Percentiles rank a stretch among this genome's conserved stretches.
These are phyloP conservation scores for Thalassarche chlororhynchos DNA, from an alignment of 2,113 vertebrate genomes.

Conservation along the genomic window DNA sequence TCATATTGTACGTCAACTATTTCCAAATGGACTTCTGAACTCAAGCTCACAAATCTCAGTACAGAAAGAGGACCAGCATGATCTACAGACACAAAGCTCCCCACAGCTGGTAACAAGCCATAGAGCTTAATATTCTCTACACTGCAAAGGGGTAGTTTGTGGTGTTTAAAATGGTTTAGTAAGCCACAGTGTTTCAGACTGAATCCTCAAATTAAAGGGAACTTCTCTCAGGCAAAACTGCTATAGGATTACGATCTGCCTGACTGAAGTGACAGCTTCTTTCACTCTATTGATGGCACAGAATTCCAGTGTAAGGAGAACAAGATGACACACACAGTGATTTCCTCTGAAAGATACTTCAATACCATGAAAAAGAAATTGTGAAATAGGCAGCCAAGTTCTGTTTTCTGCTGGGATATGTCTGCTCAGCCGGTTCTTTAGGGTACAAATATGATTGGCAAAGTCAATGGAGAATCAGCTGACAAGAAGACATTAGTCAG, in stretches of 20 bases:
- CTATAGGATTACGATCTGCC: background rate
- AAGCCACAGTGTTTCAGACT: background rate
- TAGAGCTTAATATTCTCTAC: background rate
- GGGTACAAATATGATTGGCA: background rate
- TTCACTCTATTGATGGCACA: background rate
- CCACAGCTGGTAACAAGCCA: background rate
- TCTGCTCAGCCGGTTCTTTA: background rate
- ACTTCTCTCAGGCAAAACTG: background rate
- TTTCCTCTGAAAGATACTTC: background rate
- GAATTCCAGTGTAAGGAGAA: background rate
- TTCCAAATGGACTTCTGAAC: background rate
- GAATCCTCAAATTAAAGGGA: background rate
- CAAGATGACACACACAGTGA: background rate
- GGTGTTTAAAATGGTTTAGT: background rate
- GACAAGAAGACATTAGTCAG: slow-evolving; percentile 28
- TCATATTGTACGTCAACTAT: background rate
- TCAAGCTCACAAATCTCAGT: background rate
- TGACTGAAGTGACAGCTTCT: background rate
- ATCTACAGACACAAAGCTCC: background rate
- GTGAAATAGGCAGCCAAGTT: background rate
- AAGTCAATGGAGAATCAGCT: slow-evolving; percentile 17
- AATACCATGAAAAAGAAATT: background rate
- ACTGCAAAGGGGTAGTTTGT: background rate
- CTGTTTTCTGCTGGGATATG: background rate
- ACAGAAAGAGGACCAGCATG: background rate